A percentile compares a stretch with the other conserved stretches of the same genome.
Evolutionary conservation across 2,888 invertebrate species (phyloP).

Genomic region (Macrosiphum euphorbiae): DNA sequence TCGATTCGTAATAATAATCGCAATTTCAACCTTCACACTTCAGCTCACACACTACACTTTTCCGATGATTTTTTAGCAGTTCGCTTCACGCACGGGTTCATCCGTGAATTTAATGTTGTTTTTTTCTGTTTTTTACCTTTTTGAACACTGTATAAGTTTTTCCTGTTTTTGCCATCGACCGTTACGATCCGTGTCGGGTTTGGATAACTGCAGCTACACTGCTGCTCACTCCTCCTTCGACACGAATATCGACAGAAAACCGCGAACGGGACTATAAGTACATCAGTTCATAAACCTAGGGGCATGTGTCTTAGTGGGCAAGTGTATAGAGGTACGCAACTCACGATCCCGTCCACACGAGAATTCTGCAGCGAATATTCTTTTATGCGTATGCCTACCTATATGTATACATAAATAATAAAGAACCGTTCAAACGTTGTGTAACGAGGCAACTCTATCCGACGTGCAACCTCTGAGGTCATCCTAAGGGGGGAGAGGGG

Average conservation of each 20-base stretch:
- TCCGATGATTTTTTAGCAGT: constrained; percentile 49
- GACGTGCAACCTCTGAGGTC: constrained; percentile 56
- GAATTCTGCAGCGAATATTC: constrained; percentile 7
- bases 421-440: constrained; percentile 54
- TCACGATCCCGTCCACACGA: constrained; percentile 14
- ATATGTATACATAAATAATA: neutral
- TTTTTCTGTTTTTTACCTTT: constrained; percentile 5
- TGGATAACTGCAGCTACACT: neutral
- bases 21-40: constrained; percentile 60
- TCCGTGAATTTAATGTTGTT: constrained; percentile 41
- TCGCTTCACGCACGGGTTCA: constrained; percentile 57
- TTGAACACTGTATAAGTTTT: neutral
- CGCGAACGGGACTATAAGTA: neutral
- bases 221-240: neutral
- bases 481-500: neutral
- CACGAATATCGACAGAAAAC: neutral
- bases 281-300: neutral
- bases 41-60: constrained; percentile 41
- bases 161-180: constrained; percentile 3
- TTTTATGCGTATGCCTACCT: neutral
- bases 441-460: constrained; percentile 20
- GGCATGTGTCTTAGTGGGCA: neutral
- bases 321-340: neutral
- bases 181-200: constrained; percentile 20
- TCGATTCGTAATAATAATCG: constrained; percentile 31